These are phyloP conservation scores for Metalampra italica DNA, from an alignment of 2,888 invertebrate species.

Conservation along the genomic window DNA sequence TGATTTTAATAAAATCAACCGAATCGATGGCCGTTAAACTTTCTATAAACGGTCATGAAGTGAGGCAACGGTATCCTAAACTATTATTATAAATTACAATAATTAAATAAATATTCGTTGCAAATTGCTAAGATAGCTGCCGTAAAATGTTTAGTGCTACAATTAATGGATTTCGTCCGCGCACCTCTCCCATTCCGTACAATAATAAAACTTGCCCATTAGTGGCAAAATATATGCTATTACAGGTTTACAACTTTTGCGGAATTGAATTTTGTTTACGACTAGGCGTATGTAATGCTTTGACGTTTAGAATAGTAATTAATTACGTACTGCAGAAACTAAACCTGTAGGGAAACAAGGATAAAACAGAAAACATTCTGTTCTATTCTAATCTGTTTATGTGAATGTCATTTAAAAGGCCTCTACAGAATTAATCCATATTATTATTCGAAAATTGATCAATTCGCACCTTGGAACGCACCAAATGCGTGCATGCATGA, in stretches of 20 bases:
- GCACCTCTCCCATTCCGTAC: slow-evolving; percentile 22
- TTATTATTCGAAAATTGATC: too few species aligned
- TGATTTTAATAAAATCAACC: neutral
- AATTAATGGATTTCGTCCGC: slow-evolving; percentile 29
- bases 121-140: slow-evolving; percentile 11
- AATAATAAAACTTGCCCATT: slow-evolving; percentile 38
- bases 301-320: neutral
- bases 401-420: too few species aligned
- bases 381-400: too few species aligned
- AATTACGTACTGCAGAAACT: too few species aligned
- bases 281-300: neutral
- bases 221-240: slow-evolving; percentile 25
- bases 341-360: too few species aligned
- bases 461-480: too few species aligned
- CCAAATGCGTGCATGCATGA: too few species aligned
- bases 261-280: slow-evolving; percentile 19
- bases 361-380: too few species aligned
- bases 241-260: slow-evolving; percentile 26
- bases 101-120: slow-evolving; percentile 16
- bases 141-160: slow-evolving; percentile 32
- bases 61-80: neutral
- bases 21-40: too few species aligned
- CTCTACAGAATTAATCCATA: too few species aligned
- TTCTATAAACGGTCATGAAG: too few species aligned
- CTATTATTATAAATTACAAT: slow-evolving; percentile 14